Evolutionary conservation across 2,888 invertebrate genomes (phyloP).

Genomic region (Drosophila ochracea): DNA sequence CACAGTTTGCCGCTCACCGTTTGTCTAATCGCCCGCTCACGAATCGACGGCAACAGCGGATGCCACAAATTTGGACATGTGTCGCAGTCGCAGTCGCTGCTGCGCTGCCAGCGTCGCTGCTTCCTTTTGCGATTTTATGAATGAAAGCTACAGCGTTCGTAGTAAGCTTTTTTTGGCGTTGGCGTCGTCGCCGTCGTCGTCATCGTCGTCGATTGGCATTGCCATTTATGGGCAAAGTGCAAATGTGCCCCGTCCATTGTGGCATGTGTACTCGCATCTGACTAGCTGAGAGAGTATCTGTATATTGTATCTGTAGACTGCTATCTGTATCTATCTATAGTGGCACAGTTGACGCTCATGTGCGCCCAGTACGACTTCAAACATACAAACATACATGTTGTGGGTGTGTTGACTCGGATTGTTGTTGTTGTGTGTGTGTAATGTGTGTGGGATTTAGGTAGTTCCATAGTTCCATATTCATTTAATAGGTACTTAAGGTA

Average conservation of each 20-base stretch:
- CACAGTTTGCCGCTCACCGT: slow-evolving; percentile 25
- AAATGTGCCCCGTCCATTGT: slow-evolving; percentile 64
- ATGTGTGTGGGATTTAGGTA: slow-evolving; percentile 31
- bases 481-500: slow-evolving; percentile 8
- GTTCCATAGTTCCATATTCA: slow-evolving; percentile 16
- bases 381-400: slow-evolving; percentile 2
- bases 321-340: slow-evolving; percentile 36
- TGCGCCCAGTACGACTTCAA: slow-evolving; percentile 43
- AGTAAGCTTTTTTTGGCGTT: slow-evolving; percentile 61
- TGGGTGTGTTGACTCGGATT: slow-evolving; percentile 33
- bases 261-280: slow-evolving; percentile 40
- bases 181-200: slow-evolving; percentile 36
- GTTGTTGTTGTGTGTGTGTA: slow-evolving; percentile 6
- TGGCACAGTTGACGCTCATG: slow-evolving; percentile 39
- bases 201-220: slow-evolving; percentile 58
- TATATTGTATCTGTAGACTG: slow-evolving; percentile 27
- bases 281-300: slow-evolving; percentile 21
- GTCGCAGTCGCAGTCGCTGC: slow-evolving; percentile 53
- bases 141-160: slow-evolving; percentile 69
- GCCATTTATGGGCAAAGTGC: slow-evolving; percentile 78
- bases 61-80: slow-evolving; percentile 79
- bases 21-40: slow-evolving; percentile 74
- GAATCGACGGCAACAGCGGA: slow-evolving; percentile 72
- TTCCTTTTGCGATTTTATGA: slow-evolving; percentile 79
- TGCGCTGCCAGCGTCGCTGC: slow-evolving; percentile 52